Evolutionary conservation across 2,888 invertebrate genomes (phyloP), one percentile per base, ranked within the genome.

Genomic region (Lepidocyrtoides sp.): DNA sequence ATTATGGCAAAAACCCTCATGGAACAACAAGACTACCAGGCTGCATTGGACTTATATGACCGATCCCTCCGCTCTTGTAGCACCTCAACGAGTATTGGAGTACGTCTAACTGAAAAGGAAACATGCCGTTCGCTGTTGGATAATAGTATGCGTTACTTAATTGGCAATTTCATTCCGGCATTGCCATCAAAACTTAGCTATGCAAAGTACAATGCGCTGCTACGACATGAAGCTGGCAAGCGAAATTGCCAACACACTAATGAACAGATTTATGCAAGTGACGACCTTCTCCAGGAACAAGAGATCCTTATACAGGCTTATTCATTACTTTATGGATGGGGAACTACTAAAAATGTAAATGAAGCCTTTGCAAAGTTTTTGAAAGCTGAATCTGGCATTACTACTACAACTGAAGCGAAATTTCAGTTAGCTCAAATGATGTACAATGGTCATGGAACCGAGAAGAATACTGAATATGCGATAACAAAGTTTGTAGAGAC

Each of bases 301-400:
- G 85, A 75, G 14, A 2, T 72, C 0, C 4, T 85, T 2, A 54
- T 75, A 0, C 8, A 63, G 2, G 87, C 44, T 0, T 86, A 79
- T 29, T 8, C 12, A 32, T 32, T 17, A 12, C 20, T n/a, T 8
- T 51, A 66, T n/a, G 87, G 79, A n/a, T 75, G 85, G 85, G 85
- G 84, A 17, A 14, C n/a, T 0, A 14, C 17, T 14, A 23, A 69
- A 14, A 44, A 72, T 17, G 8, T 17, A 8, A 3, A 17, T 7
- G 0, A 36, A 7, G 85, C 85, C 5, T 48, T 32, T 1, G 1
- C 14, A 1, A 23, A 3, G 5, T 85, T 85, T 26, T 17, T 23
- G 12, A 20, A 17, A 10, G 54, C 57, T 14, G 2, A 0, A 2
- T 48, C 7, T 4, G 69, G 72, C 8, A 36, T 10, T 17, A 75